phyloP scores from a whole-genome alignment of 64 coral and sea anemone genomes.

The Orbicella faveolata region DNA sequence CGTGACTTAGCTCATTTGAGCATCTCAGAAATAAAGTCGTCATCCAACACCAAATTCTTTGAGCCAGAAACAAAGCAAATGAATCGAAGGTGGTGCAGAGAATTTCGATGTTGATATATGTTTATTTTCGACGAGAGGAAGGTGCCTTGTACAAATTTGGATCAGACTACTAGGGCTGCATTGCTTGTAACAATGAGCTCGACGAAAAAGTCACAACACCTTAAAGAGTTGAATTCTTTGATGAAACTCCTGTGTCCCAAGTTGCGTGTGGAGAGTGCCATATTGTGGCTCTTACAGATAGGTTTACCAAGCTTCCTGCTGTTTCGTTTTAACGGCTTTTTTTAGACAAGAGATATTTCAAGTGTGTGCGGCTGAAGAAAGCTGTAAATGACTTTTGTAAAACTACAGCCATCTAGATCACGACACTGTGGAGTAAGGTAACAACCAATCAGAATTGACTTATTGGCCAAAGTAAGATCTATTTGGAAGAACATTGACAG shows the following conservation, averaged over 20 bases:
- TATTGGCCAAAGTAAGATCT: too few relatives aligned
- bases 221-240: conserved; percentile 74
- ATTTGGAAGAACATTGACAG: too few relatives aligned
- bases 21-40: too few relatives aligned
- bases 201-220: conserved; percentile 73
- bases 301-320: not conserved
- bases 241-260: conserved; percentile 65
- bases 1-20: too few relatives aligned
- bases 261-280: conserved; percentile 90
- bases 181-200: conserved; percentile 84
- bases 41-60: not conserved
- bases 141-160: conserved; percentile 81
- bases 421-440: not conserved
- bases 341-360: too few relatives aligned
- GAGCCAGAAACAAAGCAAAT: too few relatives aligned
- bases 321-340: too few relatives aligned
- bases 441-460: not conserved
- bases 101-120: not conserved
- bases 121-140: conserved; percentile 48
- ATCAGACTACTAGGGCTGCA: conserved; percentile 94
- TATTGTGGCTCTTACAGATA: conserved; percentile 77
- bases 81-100: not conserved
- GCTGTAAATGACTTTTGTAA: not conserved
- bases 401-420: not conserved
- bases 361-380: too few relatives aligned